These are phyloP conservation scores for Venturia canescens DNA, from an alignment of 1,140 invertebrate genomes.

Conservation along the genomic window DNA sequence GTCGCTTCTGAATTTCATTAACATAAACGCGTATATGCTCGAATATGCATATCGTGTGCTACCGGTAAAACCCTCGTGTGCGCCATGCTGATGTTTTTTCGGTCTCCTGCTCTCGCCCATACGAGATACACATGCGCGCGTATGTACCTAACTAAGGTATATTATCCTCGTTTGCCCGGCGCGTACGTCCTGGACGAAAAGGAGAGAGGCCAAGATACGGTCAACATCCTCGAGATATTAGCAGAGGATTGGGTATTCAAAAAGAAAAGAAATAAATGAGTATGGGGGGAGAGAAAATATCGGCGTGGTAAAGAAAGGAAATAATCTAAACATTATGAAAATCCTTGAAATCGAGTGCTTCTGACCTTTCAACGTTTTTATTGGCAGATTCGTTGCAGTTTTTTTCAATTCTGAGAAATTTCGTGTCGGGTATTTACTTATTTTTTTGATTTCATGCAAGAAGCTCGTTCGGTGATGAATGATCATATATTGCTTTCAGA, in stretches of 20 bases:
- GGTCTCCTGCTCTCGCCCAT: constrained; percentile 49
- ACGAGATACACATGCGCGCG: constrained; percentile 45
- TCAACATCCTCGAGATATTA: constrained; percentile 12
- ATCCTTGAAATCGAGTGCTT: no score
- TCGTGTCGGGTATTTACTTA: no score
- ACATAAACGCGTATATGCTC: constrained; percentile 62
- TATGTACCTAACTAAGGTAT: neutral
- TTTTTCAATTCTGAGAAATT: no score
- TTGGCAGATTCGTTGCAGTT: no score
- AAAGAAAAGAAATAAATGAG: constrained; percentile 7
- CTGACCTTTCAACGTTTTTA: no score
- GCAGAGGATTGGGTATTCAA: neutral
- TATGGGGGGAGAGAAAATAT: no score
- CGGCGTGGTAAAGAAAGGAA: no score
- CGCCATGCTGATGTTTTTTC: constrained; percentile 34
- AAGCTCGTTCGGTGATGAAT: no score
- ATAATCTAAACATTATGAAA: no score
- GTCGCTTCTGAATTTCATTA: constrained; percentile 67
- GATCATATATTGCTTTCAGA: no score
- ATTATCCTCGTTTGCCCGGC: neutral
- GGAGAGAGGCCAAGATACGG: constrained; percentile 28
- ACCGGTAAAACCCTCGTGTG: constrained; percentile 53
- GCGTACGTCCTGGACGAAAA: constrained; percentile 28
- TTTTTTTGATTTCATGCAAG: no score
- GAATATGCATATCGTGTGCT: constrained; percentile 66